Percentiles rank a stretch among this genome's conserved stretches.
These are phyloP conservation scores for Bovichtus variegatus DNA, from an alignment of 2,797 vertebrate species.

Conservation along the genomic window DNA sequence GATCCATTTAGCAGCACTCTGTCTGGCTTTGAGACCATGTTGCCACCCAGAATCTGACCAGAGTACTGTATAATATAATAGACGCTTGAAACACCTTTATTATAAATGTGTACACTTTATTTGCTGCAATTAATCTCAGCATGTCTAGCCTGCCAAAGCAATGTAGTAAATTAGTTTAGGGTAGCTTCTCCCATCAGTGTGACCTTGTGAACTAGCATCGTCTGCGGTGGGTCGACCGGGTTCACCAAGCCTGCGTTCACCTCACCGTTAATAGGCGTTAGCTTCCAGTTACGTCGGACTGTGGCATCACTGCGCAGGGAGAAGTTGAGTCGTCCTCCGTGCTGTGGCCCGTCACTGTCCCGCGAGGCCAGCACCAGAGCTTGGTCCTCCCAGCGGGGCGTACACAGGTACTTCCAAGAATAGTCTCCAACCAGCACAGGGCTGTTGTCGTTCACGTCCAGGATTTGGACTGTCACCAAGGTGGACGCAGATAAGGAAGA, in stretches of 20 bases:
- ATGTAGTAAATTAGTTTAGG: not conserved
- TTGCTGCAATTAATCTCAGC: not conserved
- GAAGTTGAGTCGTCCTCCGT: slow-evolving; percentile 86
- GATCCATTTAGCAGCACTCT: not conserved
- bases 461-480: slow-evolving; percentile 86
- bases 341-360: slow-evolving; percentile 82
- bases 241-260: not conserved
- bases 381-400: slow-evolving; percentile 87
- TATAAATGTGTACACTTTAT: not conserved
- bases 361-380: slow-evolving; percentile 86
- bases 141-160: not conserved
- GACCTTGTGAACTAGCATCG: not conserved
- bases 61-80: not conserved
- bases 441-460: slow-evolving; percentile 86
- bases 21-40: not conserved
- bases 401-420: slow-evolving; percentile 89
- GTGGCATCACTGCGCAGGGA: slow-evolving; percentile 86
- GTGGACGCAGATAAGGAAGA: slow-evolving; percentile 85
- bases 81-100: not conserved
- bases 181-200: slow-evolving; percentile 2
- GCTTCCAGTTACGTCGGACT: slow-evolving; percentile 87
- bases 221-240: not conserved
- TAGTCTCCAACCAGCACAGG: slow-evolving; percentile 85
- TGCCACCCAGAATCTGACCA: not conserved
- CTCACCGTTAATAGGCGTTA: slow-evolving; percentile 89